Conservation (phyloP, 2,888 invertebrate species). For the Branchellion lobata region DNA sequence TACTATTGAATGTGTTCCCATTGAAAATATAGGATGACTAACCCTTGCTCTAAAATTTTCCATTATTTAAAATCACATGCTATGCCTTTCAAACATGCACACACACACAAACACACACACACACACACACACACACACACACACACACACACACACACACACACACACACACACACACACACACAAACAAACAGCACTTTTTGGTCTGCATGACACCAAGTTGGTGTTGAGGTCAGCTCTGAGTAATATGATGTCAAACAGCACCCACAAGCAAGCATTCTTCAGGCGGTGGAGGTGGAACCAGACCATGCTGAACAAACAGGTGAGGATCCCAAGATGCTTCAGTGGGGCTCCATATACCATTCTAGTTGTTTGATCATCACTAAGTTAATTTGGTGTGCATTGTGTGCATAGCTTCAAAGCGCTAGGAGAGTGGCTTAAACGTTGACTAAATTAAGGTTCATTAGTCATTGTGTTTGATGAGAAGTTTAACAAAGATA, state of each 20-base stretch:
- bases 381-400: too few relatives aligned
- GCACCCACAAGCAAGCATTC: constrained; percentile 68
- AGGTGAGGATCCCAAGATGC: constrained; percentile 51
- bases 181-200: constrained; percentile 72
- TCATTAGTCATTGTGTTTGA: too few relatives aligned
- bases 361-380: too few relatives aligned
- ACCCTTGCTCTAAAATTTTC: not conserved
- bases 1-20: not conserved
- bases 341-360: too few relatives aligned
- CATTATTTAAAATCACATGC: not conserved
- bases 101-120: too few relatives aligned
- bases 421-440: not conserved
- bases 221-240: constrained; percentile 77
- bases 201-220: constrained; percentile 82
- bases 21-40: not conserved
- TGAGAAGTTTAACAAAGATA: too few relatives aligned
- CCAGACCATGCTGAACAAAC: constrained; percentile 69
- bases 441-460: not conserved
- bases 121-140: too few relatives aligned
- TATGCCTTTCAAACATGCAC: not conserved
- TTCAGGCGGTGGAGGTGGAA: constrained; percentile 71
- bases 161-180: too few relatives aligned
- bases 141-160: too few relatives aligned
- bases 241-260: constrained; percentile 72
- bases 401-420: too few relatives aligned